Evolutionary conservation across 2,888 invertebrate species (phyloP).

Genomic region (Entomobrya proxima): DNA sequence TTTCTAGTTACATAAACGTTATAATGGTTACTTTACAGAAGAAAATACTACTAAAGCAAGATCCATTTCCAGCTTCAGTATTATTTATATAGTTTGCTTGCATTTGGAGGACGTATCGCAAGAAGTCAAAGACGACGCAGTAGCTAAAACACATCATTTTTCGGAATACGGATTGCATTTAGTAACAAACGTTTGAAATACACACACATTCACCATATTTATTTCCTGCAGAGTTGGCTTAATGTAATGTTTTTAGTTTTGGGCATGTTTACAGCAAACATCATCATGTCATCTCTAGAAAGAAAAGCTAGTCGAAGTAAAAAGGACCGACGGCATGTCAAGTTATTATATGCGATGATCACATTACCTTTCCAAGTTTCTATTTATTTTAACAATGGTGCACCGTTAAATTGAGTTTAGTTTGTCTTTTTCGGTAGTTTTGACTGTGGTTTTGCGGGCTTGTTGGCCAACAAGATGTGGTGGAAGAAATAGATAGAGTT

Average conservation of each 20-base stretch:
- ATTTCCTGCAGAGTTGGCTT: constrained; percentile 29
- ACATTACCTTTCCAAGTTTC: constrained; percentile 74
- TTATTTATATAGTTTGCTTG: too few relatives aligned
- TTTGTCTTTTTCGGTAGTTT: constrained; percentile 16
- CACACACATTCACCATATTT: not conserved
- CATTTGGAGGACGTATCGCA: too few relatives aligned
- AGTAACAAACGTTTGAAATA: constrained; percentile 31
- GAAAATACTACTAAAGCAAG: constrained; percentile 25
- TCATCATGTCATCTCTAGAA: constrained; percentile 30
- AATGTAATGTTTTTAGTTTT: constrained; percentile 42
- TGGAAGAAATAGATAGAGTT: constrained; percentile 31
- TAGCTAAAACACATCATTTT: constrained; percentile 17
- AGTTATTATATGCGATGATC: constrained; percentile 63
- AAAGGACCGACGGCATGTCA: constrained; percentile 71
- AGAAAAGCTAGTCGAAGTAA: constrained; percentile 23
- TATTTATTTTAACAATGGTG: constrained; percentile 76
- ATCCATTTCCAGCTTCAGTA: constrained; percentile 41
- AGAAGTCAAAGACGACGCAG: not conserved
- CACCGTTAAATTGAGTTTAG: constrained; percentile 56
- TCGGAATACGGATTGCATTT: not conserved
- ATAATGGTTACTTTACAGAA: not conserved
- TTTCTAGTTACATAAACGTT: not conserved
- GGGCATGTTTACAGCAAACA: constrained; percentile 60
- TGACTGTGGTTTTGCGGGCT: not conserved
- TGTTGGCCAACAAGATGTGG: constrained; percentile 1